Percentiles rank a stretch among this genome's conserved stretches.
These are phyloP conservation scores for Diorhabda sublineata DNA, from an alignment of 1,140 invertebrate species.

Conservation along the genomic window DNA sequence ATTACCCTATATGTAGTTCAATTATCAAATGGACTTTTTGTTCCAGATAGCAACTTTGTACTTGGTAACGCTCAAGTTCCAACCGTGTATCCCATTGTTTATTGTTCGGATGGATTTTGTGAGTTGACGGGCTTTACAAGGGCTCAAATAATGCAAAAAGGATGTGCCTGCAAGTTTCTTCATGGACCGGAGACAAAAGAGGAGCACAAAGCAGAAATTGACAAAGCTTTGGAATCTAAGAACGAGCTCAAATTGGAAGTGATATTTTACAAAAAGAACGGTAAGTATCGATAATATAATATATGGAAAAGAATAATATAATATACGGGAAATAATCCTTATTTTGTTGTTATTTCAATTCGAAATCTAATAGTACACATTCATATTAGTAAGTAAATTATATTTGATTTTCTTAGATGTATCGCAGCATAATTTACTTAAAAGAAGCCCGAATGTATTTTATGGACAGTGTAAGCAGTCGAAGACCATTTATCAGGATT, in stretches of 20 bases:
- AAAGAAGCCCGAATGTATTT: too few species aligned
- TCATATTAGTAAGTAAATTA: too few species aligned
- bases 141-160: conserved; percentile 95
- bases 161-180: conserved; percentile 93
- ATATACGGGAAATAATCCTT: too few species aligned
- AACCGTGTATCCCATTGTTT: conserved; percentile 87
- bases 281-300: conserved; percentile 53
- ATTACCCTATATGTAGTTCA: too few species aligned
- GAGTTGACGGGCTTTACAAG: conserved; percentile 91
- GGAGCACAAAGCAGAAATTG: conserved; percentile 83
- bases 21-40: conserved; percentile 13
- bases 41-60: conserved; percentile 96
- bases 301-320: too few species aligned
- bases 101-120: conserved; percentile 97
- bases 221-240: conserved; percentile 83
- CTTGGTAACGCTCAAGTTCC: conserved; percentile 94
- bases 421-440: too few species aligned
- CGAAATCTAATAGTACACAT: too few species aligned
- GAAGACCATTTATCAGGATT: too few species aligned
- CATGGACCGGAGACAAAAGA: conserved; percentile 87
- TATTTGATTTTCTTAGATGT: too few species aligned
- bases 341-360: too few species aligned
- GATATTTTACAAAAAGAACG: conserved; percentile 91
- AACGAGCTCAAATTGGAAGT: conserved; percentile 90
- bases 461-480: too few species aligned